Evolutionary conservation across 2,113 vertebrate species (phyloP).

Genomic region (Varanus komodoensis): DNA sequence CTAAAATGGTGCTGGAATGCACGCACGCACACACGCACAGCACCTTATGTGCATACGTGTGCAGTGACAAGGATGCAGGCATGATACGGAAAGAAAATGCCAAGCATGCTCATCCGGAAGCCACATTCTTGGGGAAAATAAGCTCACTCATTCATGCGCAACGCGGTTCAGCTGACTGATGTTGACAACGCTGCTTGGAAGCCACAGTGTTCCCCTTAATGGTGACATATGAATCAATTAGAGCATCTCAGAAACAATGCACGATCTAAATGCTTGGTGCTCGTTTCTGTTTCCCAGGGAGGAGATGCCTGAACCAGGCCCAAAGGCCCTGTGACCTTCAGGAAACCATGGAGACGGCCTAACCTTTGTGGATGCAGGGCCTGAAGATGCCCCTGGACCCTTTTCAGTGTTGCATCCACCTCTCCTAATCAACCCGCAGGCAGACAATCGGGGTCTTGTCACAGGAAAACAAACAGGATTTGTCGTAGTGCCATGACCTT

Average conservation of each 20-base stretch:
- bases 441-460: slow-evolving; percentile 38
- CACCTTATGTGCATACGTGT: too few relatives aligned
- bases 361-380: neutral
- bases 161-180: too few relatives aligned
- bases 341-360: slow-evolving; percentile 15
- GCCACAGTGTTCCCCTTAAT: neutral
- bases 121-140: too few relatives aligned
- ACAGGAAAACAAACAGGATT: slow-evolving; percentile 51
- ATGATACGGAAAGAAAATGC: too few relatives aligned
- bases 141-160: too few relatives aligned
- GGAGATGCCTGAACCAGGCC: neutral
- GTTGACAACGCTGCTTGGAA: neutral
- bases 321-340: slow-evolving; percentile 49
- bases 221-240: neutral
- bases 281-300: neutral
- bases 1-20: too few relatives aligned
- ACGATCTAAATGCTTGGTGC: too few relatives aligned
- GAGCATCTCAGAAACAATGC: neutral
- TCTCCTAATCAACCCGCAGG: slow-evolving; percentile 25
- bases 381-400: neutral
- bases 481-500: slow-evolving; percentile 50
- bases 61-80: too few relatives aligned
- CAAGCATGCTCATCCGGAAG: too few relatives aligned
- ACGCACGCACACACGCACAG: too few relatives aligned
- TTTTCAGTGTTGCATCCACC: too few relatives aligned